A percentile compares a stretch with the other conserved stretches of the same genome.
phyloP scores from a whole-genome alignment of 2,888 invertebrate species.

The Resseliella maxima region DNA sequence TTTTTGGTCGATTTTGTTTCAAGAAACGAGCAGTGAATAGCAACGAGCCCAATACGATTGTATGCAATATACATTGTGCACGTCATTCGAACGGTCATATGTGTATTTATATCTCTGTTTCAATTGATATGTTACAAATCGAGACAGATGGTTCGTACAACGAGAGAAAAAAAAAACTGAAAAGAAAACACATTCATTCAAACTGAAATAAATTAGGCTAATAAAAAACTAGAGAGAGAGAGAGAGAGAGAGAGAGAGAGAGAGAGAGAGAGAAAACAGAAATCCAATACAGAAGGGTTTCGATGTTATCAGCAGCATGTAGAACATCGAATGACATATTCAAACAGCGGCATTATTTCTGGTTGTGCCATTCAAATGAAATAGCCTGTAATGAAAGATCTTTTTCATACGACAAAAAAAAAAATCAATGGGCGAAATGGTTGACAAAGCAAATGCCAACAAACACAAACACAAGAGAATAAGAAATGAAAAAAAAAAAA shows the following conservation, averaged over 20 bases:
- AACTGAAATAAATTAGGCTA: slow-evolving; percentile 14
- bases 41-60: background rate
- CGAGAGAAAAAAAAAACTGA: background rate
- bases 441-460: background rate
- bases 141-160: background rate
- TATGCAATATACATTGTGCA: background rate
- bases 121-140: slow-evolving; percentile 30
- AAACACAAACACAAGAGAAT: background rate
- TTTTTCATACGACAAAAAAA: background rate
- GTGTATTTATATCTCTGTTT: background rate
- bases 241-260: too few relatives aligned
- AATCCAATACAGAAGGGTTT: background rate
- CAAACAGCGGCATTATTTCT: background rate
- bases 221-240: too few relatives aligned
- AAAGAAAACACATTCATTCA: background rate
- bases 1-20: too few relatives aligned
- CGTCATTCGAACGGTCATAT: background rate
- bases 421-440: background rate
- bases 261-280: too few relatives aligned
- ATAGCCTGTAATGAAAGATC: background rate
- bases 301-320: background rate
- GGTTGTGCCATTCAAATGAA: slow-evolving; percentile 30
- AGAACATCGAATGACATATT: background rate
- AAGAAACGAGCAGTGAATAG: background rate
- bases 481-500: background rate